Percentiles rank a stretch among this genome's conserved stretches.
phyloP scores from a whole-genome alignment of 2,888 invertebrate species.

The Eustalomyia histrio region DNA sequence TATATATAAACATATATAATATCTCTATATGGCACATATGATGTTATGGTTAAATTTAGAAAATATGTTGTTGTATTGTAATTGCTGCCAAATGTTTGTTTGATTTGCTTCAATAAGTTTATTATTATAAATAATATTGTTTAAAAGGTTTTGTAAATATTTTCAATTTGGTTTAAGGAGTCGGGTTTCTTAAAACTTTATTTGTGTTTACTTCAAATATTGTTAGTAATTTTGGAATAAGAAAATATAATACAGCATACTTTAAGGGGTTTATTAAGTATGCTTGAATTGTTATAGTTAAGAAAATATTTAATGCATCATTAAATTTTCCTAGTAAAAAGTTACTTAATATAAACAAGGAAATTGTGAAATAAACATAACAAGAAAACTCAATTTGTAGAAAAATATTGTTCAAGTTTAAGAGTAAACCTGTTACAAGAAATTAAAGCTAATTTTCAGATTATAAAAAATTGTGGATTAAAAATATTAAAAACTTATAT shows the following conservation, averaged over 20 bases:
- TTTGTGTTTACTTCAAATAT: neutral
- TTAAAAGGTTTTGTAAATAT: neutral
- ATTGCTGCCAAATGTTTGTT: constrained; percentile 66
- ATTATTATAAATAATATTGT: constrained; percentile 59
- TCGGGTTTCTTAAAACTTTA: neutral
- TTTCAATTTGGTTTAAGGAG: neutral
- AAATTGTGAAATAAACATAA: neutral
- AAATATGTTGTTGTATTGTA: constrained; percentile 33
- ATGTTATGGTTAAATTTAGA: neutral
- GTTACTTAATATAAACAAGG: neutral
- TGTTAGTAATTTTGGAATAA: neutral
- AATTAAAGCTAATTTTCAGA: neutral
- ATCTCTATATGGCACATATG: neutral
- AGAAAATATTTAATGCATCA: neutral
- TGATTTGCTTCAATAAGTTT: constrained; percentile 68
- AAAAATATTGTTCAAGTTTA: neutral
- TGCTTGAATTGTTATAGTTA: neutral
- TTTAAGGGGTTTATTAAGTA: neutral
- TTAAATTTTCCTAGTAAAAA: neutral
- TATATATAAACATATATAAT: no score
- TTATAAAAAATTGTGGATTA: no score
- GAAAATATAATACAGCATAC: neutral
- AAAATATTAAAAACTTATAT: no score
- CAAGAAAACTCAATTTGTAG: neutral
- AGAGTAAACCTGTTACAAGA: neutral